Conservation (phyloP, 2,888 invertebrate genomes). For the Barypeithes pellucidus region DNA sequence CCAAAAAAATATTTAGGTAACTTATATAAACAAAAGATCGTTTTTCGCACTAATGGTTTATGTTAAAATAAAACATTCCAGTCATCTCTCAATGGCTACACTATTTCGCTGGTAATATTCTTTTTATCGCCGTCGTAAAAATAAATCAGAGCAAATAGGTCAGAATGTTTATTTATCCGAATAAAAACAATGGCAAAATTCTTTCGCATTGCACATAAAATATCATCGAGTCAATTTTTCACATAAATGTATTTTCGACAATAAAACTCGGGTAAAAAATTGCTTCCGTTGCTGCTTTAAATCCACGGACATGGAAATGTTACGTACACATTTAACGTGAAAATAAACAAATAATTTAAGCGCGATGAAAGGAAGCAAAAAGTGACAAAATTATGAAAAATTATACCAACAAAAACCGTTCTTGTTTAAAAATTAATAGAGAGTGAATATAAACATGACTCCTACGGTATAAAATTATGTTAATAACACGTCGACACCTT, state of each 20-base stretch:
- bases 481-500: conserved; percentile 44
- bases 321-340: conserved; percentile 11
- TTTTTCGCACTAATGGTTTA: conserved; percentile 15
- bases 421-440: conserved; percentile 39
- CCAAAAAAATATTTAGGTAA: conserved; percentile 6
- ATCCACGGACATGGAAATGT: conserved; percentile 12
- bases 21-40: not conserved
- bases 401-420: conserved; percentile 14
- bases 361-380: conserved; percentile 9
- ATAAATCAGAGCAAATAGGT: conserved; percentile 32
- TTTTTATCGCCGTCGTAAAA: conserved; percentile 34
- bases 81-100: conserved; percentile 19
- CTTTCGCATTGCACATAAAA: conserved; percentile 15
- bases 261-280: conserved; percentile 15
- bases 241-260: conserved; percentile 14
- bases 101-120: conserved; percentile 29
- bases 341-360: conserved; percentile 17
- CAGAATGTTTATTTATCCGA: conserved; percentile 27
- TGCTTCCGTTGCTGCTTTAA: conserved; percentile 16
- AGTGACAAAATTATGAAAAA: conserved; percentile 38
- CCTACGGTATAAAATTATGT: conserved; percentile 41
- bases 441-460: conserved; percentile 34
- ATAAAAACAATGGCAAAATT: conserved; percentile 36
- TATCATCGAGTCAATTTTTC: conserved; percentile 16
- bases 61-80: conserved; percentile 6